Base-by-base conservation (phyloP, 2,797 vertebrate genomes). In the Siniperca obscura region DNA sequence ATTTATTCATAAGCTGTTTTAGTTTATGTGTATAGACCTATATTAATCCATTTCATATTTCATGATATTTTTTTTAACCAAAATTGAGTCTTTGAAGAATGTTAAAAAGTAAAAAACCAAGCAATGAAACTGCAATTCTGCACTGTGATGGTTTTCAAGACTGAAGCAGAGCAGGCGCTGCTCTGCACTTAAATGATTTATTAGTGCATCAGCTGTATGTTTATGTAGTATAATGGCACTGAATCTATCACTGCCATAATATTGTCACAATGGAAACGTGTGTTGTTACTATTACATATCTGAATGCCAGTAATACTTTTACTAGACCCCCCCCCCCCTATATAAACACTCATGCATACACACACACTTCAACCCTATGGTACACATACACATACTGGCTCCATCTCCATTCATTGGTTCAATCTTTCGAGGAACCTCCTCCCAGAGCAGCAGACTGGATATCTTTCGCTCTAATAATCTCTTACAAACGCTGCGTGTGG, bases 391-490 rank as follows among this genome's bases (percentile, higher is more conserved):
- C 80, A 76, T 74, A 66, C 72, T 40, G 69, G 61, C 87, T 89
- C 66, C 42, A 48, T 85, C 87, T 81, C 70, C 74, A 65, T 82
- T 88, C 86, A 86, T 87, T 92, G 84, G 90, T 77, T 77, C 74
- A 81, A 64, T 92, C 94, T 94, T 93, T 95, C 91, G 82, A 95
- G 94, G 93, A 95, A 95, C 91, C 90, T 91, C 95, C 92, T 93
- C 86, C 90, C 90, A 53, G 74, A 92, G 90, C 89, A 89, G 82
- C 93, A 93, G 92, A 92, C 91, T 90, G 77, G 71, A 94, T 95
- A 91, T 93, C 88, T 95, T 86, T 95, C 93, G 93, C 93, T 95
- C 95, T 91, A 96, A 95, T 95, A 95, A 95, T 90, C 93, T 84
- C 89, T 92, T 89, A 94, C 91, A 95, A 94, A 93, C 78, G 82